Conservation (phyloP, 2,113 vertebrate species). For the Microcebus lehilahytsara region DNA sequence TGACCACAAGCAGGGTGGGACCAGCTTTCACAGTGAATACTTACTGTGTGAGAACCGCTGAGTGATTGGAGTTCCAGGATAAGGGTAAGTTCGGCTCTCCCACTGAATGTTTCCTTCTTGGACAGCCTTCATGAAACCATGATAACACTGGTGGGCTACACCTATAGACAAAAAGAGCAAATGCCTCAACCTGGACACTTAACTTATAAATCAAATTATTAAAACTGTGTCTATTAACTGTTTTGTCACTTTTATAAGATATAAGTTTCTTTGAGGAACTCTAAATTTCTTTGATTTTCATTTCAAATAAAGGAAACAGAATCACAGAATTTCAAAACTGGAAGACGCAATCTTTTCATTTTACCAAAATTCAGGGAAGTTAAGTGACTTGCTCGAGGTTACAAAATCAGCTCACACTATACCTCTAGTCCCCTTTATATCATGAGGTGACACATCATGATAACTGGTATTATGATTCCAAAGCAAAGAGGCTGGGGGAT, state of each 20-base stretch:
- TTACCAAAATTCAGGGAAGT: neutral
- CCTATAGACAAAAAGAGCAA: constrained; percentile 82
- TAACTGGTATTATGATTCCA: neutral
- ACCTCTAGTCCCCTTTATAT: neutral
- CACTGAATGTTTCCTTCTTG: constrained; percentile 98
- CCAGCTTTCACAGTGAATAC: constrained; percentile 67
- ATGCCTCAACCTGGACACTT: neutral
- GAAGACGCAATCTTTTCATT: neutral
- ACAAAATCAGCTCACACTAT: neutral
- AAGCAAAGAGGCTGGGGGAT: neutral
- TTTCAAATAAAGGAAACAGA: constrained; percentile 30
- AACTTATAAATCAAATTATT: neutral
- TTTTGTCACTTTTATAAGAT: neutral
- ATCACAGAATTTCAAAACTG: neutral
- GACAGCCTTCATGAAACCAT: constrained; percentile 97
- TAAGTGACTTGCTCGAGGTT: neutral
- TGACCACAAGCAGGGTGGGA: fast-evolving
- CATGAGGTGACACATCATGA: neutral
- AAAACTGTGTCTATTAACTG: neutral
- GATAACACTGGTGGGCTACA: constrained; percentile 98
- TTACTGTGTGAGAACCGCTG: constrained; percentile 99
- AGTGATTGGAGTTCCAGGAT: constrained; percentile 97
- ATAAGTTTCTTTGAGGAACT: neutral
- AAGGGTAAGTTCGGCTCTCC: constrained; percentile 98
- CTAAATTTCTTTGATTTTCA: constrained; percentile 39